phyloP scores from a whole-genome alignment of 1,140 invertebrate species.

The Sinella curviseta region DNA sequence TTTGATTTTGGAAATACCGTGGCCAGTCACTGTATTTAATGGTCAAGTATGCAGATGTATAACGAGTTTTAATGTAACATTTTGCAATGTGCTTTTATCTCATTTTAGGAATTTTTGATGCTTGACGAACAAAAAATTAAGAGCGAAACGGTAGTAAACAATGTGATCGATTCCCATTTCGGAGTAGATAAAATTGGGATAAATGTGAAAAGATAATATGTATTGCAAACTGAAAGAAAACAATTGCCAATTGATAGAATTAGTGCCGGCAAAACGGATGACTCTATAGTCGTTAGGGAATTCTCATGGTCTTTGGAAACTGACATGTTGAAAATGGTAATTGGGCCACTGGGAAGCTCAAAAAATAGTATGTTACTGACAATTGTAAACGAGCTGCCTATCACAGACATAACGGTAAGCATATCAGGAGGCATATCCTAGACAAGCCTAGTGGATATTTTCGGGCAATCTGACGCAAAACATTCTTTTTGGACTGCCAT shows the following conservation, averaged over 20 bases:
- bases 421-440: conserved; percentile 67
- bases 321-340: conserved; percentile 61
- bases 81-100: too few species aligned
- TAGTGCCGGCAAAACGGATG: conserved; percentile 21
- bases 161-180: background rate
- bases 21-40: too few species aligned
- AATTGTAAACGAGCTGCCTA: conserved; percentile 69
- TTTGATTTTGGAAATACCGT: too few species aligned
- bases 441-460: conserved; percentile 78
- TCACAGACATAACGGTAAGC: conserved; percentile 64
- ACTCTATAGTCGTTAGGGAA: conserved; percentile 48
- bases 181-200: too few species aligned
- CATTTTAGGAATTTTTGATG: background rate
- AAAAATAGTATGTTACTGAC: conserved; percentile 74
- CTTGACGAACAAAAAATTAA: background rate
- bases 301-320: conserved; percentile 52
- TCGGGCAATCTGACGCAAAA: conserved; percentile 72
- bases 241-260: background rate
- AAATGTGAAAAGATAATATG: conserved; percentile 9
- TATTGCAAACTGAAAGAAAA: background rate
- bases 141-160: background rate
- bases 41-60: too few species aligned
- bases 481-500: conserved; percentile 79
- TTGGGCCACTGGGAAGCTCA: conserved; percentile 76
- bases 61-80: too few species aligned